phyloP scores from a whole-genome alignment of 2,113 vertebrate genomes.

The Turnix velox region DNA sequence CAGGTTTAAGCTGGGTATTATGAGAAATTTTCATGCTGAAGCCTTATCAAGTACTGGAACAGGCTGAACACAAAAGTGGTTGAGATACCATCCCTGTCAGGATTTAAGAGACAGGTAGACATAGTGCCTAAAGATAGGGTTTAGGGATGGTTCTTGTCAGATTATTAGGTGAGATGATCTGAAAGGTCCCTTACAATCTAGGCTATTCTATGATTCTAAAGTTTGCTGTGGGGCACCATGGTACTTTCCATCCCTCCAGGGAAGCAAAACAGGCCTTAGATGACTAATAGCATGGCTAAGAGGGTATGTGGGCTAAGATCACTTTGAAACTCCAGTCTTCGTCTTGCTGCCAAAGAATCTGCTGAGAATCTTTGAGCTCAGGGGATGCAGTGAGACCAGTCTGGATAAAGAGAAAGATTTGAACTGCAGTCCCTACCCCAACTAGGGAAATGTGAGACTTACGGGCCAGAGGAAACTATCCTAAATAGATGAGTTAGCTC shows the following conservation, averaged over 20 bases:
- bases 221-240: not conserved
- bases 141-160: too few species aligned
- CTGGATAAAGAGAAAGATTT: not conserved
- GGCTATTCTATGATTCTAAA: not conserved
- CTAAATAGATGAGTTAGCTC: not conserved
- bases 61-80: too few species aligned
- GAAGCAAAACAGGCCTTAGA: not conserved
- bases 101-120: too few species aligned
- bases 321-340: not conserved
- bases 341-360: not conserved
- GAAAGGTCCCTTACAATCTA: too few species aligned
- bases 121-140: too few species aligned
- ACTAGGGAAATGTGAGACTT: not conserved
- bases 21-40: too few species aligned
- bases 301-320: not conserved
- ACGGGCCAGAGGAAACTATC: not conserved
- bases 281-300: not conserved
- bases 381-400: not conserved
- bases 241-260: not conserved
- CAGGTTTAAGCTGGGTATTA: too few species aligned
- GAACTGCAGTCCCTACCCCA: not conserved
- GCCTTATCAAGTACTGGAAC: too few species aligned
- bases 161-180: too few species aligned
- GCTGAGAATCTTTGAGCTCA: not conserved
- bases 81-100: too few species aligned